Evolutionary conservation across 2,888 invertebrate species (phyloP), one percentile per base, ranked within the genome.

Genomic region (Mongoloraphidia duomilia): DNA sequence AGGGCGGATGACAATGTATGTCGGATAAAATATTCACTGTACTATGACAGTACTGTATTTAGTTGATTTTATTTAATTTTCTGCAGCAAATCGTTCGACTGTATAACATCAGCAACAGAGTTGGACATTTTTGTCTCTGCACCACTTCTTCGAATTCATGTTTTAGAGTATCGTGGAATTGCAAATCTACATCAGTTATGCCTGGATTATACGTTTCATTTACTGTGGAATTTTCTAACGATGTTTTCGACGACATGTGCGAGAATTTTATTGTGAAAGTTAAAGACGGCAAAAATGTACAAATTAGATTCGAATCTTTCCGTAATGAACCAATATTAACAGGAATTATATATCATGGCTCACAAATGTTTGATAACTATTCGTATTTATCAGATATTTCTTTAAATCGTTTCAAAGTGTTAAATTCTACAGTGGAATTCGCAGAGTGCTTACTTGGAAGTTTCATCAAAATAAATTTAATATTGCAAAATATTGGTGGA

Each of bases 361-460:
- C 42, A 42, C 34, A 26, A 11, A 41, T 41, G 12, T 35, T 36
- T n/a, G 35, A 9, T 41, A 11, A 34, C 34, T 13, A 26, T 9
- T 41, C 26, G 26, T 26, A 26, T 26, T 26, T 26, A 26, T n/a
- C 26, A 41, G 10, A 10, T 34, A n/a, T 34, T 2, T 26, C 13
- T 26, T 12, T 33, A 45, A 17, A 45, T 26, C 26, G 17, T 14
- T 37, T 37, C 38, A 49, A 54, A 41, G 65, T 63, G 10, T 48
- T 65, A 33, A 66, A 66, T 52, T 58, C 59, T 8, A 62, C 61
- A 13, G 63, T 70, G n/a, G 69, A 72, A 44, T 71, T 68, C 55
- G 65, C 65, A 3, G 59, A 60, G 42, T 66, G 65, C 55, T 65
- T 72, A 14, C 54, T 70, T 2, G 69, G 69, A 2, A 63, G 65